Conservation (phyloP, 2,888 invertebrate species). For the Nebria salina region DNA sequence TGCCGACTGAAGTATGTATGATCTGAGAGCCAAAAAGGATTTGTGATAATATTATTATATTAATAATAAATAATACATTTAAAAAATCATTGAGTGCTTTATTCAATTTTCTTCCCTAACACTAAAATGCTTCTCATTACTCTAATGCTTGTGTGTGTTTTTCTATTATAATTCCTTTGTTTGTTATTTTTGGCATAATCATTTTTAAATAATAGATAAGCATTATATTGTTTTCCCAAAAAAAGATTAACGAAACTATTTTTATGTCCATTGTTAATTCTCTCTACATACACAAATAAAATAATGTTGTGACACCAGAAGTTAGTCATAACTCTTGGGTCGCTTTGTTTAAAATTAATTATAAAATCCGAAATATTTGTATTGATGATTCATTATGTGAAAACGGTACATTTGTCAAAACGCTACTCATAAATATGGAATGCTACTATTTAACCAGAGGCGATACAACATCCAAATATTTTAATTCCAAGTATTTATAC, state of each 20-base stretch:
- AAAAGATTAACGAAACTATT: not conserved
- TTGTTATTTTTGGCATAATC: conserved; percentile 19
- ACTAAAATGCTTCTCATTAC: conserved; percentile 23
- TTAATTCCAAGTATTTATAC: not conserved
- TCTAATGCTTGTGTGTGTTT: conserved; percentile 11
- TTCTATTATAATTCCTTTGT: not conserved
- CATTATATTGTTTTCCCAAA: not conserved
- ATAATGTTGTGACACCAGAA: not conserved
- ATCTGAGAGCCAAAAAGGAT: conserved; percentile 77
- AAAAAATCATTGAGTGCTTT: conserved; percentile 52
- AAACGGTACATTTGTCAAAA: not conserved
- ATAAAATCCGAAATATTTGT: not conserved
- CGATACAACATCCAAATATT: not conserved
- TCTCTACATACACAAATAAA: not conserved
- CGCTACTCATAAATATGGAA: not conserved
- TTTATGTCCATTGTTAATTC: not conserved
- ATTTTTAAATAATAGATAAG: conserved; percentile 44
- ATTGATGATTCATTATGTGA: not conserved
- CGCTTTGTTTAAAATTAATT: not conserved
- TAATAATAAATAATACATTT: conserved; percentile 60
- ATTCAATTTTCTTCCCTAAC: conserved; percentile 49
- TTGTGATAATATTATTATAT: conserved; percentile 77
- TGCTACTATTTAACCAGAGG: not conserved
- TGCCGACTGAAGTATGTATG: conserved; percentile 72
- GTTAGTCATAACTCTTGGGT: not conserved